Evolutionary conservation across 2,888 invertebrate species (phyloP).

Genomic region (Drosophila paracracens): DNA sequence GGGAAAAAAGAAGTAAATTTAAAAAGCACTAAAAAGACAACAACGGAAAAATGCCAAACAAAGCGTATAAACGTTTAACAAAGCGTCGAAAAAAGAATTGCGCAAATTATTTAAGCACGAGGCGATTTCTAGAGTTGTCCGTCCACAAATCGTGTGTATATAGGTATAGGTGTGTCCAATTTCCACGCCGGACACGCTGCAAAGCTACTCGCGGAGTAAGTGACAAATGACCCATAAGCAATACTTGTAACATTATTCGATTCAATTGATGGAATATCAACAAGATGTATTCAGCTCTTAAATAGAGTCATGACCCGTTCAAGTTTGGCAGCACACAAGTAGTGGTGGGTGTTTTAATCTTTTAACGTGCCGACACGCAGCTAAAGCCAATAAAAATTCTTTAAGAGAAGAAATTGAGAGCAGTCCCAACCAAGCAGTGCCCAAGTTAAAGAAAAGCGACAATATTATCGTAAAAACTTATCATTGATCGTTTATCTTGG

Average conservation of each 20-base stretch:
- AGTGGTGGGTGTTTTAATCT: background rate
- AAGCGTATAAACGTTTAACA: slow-evolving; percentile 52
- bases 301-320: background rate
- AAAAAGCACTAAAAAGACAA: slow-evolving; percentile 10
- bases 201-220: slow-evolving; percentile 5
- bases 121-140: slow-evolving; percentile 55
- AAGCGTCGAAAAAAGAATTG: slow-evolving; percentile 44
- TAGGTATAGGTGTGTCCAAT: background rate
- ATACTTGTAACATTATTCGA: background rate
- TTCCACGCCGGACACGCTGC: background rate
- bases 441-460: slow-evolving; percentile 19
- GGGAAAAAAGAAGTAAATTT: slow-evolving; percentile 11
- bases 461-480: slow-evolving; percentile 65
- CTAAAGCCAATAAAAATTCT: background rate
- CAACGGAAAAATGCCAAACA: slow-evolving; percentile 44
- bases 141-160: background rate
- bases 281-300: background rate
- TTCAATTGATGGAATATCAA: background rate
- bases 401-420: background rate
- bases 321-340: background rate
- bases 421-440: background rate
- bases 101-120: slow-evolving; percentile 69
- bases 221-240: background rate
- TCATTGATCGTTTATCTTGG: slow-evolving; percentile 72
- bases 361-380: background rate